Conservation (phyloP, 2,113 vertebrate genomes). For the Nanorana parkeri region DNA sequence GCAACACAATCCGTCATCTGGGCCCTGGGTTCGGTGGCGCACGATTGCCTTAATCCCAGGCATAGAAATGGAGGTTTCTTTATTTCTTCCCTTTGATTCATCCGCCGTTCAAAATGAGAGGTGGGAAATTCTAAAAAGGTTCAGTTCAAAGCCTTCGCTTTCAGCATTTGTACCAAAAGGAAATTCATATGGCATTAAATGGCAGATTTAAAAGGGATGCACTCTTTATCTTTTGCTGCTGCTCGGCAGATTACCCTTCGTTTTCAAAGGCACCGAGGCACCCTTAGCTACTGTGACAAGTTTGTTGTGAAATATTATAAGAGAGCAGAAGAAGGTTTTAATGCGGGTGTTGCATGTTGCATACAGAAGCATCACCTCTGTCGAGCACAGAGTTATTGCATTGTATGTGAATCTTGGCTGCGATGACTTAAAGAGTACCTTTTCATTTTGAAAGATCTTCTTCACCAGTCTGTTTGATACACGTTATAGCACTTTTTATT, state of each 20-base stretch:
- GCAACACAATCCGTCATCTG: neutral
- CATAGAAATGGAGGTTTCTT: constrained; percentile 28
- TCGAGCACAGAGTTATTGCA: too few species aligned
- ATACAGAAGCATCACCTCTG: neutral
- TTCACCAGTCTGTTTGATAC: too few species aligned
- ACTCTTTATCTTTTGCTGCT: neutral
- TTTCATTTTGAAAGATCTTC: too few species aligned
- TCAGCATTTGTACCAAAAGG: constrained; percentile 54
- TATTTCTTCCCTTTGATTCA: constrained; percentile 26
- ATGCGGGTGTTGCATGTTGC: neutral
- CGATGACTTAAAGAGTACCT: too few species aligned
- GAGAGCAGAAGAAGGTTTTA: neutral
- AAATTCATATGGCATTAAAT: constrained; percentile 33
- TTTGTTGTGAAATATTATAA: constrained; percentile 15
- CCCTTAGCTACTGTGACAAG: neutral
- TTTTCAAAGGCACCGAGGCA: constrained; percentile 19
- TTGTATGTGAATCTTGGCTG: too few species aligned
- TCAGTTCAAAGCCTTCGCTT: constrained; percentile 49
- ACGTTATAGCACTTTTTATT: too few species aligned
- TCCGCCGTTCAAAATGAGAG: constrained; percentile 34
- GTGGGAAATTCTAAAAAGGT: constrained; percentile 32
- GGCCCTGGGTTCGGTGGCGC: neutral
- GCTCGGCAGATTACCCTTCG: constrained; percentile 3
- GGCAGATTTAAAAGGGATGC: neutral
- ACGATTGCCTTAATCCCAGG: constrained; percentile 4